These are phyloP conservation scores for Eucera pruinosa DNA, from an alignment of 2,888 invertebrate genomes.

Conservation along the genomic window DNA sequence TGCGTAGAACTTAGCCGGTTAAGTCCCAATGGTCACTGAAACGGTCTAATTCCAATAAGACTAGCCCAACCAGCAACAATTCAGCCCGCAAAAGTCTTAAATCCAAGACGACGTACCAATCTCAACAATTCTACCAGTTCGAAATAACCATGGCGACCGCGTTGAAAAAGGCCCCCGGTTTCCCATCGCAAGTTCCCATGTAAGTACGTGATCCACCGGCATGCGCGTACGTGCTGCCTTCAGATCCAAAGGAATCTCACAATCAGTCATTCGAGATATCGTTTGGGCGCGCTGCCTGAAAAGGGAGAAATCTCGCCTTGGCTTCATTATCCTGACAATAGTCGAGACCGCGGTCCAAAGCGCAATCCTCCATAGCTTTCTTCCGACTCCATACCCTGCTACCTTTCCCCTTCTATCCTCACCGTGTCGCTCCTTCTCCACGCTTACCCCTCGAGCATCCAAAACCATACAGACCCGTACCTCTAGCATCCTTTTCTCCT, in stretches of 20 bases:
- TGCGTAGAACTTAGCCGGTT: no score
- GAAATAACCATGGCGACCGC: constrained; percentile 3
- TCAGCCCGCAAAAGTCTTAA: no score
- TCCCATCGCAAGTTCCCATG: background rate
- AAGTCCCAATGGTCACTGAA: no score
- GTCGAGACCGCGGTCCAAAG: constrained; percentile 68
- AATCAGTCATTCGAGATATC: constrained; percentile 71
- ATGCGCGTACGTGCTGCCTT: constrained; percentile 18
- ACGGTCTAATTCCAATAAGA: no score
- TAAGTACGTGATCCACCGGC: background rate
- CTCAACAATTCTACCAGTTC: background rate
- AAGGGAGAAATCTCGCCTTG: constrained; percentile 77
- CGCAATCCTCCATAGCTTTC: constrained; percentile 49
- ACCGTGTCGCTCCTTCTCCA: background rate
- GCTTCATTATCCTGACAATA: constrained; percentile 79
- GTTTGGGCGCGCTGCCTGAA: constrained; percentile 66
- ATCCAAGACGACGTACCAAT: no score
- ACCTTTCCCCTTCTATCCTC: background rate
- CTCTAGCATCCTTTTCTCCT: constrained; percentile 9
- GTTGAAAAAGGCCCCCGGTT: background rate
- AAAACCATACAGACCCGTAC: constrained; percentile 57
- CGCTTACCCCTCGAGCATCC: constrained; percentile 40
- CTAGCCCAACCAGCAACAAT: no score
- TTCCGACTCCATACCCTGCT: constrained; percentile 31
- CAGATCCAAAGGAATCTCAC: constrained; percentile 56